Evolutionary conservation across 2,797 vertebrate species (phyloP).

Genomic region (Hybognathus amarus): DNA sequence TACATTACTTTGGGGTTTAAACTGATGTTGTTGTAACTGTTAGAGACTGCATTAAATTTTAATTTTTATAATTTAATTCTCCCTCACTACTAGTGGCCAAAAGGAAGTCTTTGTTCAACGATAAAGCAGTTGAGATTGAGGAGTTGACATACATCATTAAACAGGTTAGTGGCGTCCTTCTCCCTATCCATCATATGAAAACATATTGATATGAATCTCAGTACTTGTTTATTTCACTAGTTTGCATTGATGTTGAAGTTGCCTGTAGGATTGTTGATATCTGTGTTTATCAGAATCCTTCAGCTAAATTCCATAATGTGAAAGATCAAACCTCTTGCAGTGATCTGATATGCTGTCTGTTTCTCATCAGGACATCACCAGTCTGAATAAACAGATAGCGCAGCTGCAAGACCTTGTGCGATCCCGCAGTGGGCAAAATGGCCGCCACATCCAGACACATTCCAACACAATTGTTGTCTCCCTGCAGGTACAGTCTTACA

Average conservation of each 20-base stretch:
- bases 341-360: conserved; percentile 48
- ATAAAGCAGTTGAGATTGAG: conserved; percentile 92
- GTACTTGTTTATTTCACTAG: neutral
- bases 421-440: conserved; percentile 84
- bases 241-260: neutral
- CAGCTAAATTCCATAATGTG: neutral
- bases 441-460: conserved; percentile 89
- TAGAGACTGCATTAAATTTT: neutral
- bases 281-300: neutral
- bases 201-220: neutral
- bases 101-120: conserved; percentile 93
- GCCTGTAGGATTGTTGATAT: neutral
- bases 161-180: conserved; percentile 77
- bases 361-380: conserved; percentile 86
- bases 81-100: conserved; percentile 85
- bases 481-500: conserved; percentile 77
- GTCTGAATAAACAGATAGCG: conserved; percentile 93
- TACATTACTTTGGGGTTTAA: neutral
- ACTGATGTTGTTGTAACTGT: neutral
- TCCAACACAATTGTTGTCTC: conserved; percentile 94
- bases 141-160: conserved; percentile 95
- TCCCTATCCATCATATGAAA: neutral
- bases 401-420: conserved; percentile 90
- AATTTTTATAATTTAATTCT: neutral
- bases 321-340: neutral